phyloP scores from a whole-genome alignment of 1,140 invertebrate species.

The Acromyrmex heyeri region DNA sequence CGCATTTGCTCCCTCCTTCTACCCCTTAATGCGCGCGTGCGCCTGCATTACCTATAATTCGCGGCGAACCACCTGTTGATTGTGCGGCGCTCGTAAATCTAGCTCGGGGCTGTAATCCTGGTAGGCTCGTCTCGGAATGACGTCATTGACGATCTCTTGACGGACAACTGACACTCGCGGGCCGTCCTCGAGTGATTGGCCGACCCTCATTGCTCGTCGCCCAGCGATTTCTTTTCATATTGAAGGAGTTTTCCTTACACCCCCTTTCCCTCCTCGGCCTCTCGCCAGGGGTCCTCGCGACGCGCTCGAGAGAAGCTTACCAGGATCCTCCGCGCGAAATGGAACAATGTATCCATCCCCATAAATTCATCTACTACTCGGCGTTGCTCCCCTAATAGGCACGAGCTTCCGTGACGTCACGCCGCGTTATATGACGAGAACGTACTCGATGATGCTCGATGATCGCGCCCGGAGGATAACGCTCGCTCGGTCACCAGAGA shows the following conservation, averaged over 20 bases:
- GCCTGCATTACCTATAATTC: neutral
- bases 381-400: slow-evolving; percentile 83
- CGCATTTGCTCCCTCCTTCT: neutral
- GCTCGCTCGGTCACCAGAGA: neutral
- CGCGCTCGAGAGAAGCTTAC: slow-evolving; percentile 71
- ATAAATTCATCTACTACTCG: slow-evolving; percentile 81
- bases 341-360: slow-evolving; percentile 63
- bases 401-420: slow-evolving; percentile 82
- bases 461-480: neutral
- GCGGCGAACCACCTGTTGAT: slow-evolving; percentile 81
- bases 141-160: slow-evolving; percentile 86
- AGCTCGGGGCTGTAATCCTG: slow-evolving; percentile 85
- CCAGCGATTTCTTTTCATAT: slow-evolving; percentile 18
- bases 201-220: slow-evolving; percentile 5
- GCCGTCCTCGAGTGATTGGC: slow-evolving; percentile 53
- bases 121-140: slow-evolving; percentile 85
- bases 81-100: slow-evolving; percentile 84
- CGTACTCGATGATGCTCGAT: slow-evolving; percentile 26
- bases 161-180: slow-evolving; percentile 81
- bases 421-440: slow-evolving; percentile 70
- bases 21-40: neutral
- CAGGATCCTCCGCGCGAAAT: slow-evolving; percentile 72
- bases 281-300: slow-evolving; percentile 38
- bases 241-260: slow-evolving; percentile 51
- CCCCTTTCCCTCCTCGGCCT: neutral